phyloP scores from a whole-genome alignment of 2,888 invertebrate genomes.

The Zaprionus bogoriensis region DNA sequence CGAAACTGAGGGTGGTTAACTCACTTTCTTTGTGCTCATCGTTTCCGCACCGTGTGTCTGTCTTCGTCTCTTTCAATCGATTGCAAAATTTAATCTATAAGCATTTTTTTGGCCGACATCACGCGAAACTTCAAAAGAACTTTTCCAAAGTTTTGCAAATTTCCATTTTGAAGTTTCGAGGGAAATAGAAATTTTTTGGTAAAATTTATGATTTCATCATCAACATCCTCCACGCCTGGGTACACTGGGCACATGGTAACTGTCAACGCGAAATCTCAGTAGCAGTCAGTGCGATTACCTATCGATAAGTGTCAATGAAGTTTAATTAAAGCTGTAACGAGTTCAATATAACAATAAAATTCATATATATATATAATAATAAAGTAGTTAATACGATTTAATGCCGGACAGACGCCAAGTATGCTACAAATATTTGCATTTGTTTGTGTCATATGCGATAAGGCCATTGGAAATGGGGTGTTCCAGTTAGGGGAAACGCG shows the following conservation, averaged over 20 bases:
- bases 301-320: slow-evolving; percentile 52
- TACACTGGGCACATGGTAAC: slow-evolving; percentile 20
- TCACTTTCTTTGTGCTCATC: too few species aligned
- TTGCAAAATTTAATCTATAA: not conserved
- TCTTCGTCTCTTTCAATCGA: not conserved
- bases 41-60: not conserved
- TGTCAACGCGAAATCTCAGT: slow-evolving; percentile 26
- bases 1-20: too few species aligned
- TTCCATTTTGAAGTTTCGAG: not conserved
- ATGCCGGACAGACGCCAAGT: slow-evolving; percentile 32
- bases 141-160: not conserved
- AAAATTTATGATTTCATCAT: too few species aligned
- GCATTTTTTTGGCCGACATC: not conserved
- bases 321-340: slow-evolving; percentile 63
- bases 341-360: slow-evolving; percentile 40
- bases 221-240: too few species aligned
- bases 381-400: too few species aligned
- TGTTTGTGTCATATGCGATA: slow-evolving; percentile 35
- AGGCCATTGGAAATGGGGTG: not conserved
- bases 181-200: slow-evolving; percentile 13
- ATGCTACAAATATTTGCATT: slow-evolving; percentile 66
- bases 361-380: not conserved
- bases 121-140: not conserved
- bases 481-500: slow-evolving; percentile 12
- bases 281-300: slow-evolving; percentile 35